Base-by-base conservation (phyloP, 2,113 vertebrate species). In the Hymenochirus boettgeri region DNA sequence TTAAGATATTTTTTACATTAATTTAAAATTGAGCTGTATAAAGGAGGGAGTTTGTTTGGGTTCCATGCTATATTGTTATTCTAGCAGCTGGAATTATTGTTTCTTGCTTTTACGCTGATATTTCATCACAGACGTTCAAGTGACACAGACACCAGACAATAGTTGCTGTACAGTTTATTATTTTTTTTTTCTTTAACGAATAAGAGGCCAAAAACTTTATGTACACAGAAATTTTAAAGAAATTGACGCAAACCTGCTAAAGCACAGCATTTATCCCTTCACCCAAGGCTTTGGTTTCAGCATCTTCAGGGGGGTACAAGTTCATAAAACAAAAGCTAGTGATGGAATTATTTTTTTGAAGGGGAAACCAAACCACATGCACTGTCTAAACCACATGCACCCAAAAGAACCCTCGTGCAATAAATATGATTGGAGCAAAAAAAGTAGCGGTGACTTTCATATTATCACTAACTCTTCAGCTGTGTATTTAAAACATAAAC, bases 161-260 rank as follows among this genome's bases (percentile, higher is more conserved):
- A n/a, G n/a, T 60, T 69, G 65, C 65, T 69, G 65, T 69, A 69
- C 65, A 69, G 56, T 69, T 69, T 69, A 69, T 69, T 67, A n/a
- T n/a, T 65, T 55, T 64, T 31, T 50, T 63, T 66, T 69, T 69
- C 48, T 53, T 69, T 60, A 31, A 69, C 47, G 56, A 60, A 69
- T 69, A 69, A 69, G 65, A 69, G 57, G 65, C 65, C 57, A 69
- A 67, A 69, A 69, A 69, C 24, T 6, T 42, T 60, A 60, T 69
- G 33, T 69, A 60, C 57, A 69, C 57, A 69, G 65, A 56, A 39
- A 69, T 45, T 60, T 22, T 47, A 69, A 60, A 69, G 47, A 45
- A 69, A 57, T 57, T 48, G 59, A 69, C 52, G 65, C 57, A 53
- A 69, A 45, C 51, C 57, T 60, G 57, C 47, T 53, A 31, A 59